Evolutionary conservation across 2,113 vertebrate species (phyloP), one percentile per base, ranked within the genome.

Genomic region (Rallus limicola): DNA sequence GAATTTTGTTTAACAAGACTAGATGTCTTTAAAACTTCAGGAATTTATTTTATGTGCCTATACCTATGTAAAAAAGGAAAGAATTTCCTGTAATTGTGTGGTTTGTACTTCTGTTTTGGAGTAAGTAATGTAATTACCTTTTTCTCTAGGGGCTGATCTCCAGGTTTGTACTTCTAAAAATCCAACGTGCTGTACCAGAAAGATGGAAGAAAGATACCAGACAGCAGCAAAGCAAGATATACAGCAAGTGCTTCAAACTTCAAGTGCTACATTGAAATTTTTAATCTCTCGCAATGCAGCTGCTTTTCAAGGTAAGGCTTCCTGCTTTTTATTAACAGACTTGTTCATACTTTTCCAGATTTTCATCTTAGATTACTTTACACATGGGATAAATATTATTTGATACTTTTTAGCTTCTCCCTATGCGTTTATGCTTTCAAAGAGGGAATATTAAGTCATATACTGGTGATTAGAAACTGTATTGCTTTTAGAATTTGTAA

Each of bases 161-260:
- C 99, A 99, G 94, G 98, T 99, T 74, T 99, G 99, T 91, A 60
- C 59, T 71, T 98, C 98, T 77, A 97, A 95, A 96, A 98, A 97
- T 88, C 77, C 97, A 85, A 98, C 98, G 7, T 99, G 99, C 88
- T 99, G 99, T 96, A 99, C 98, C 70, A 99, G 97, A 91, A 99
- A 98, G 96, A 98, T 99, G 98, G 99, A 99, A 95, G 98, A 99
- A 93, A 97, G 95, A 31, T 99, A 99, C 58, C 99, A 99, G 65
- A 48, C 95, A 70, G 98, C 98, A 10, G 98, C 98, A 52, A 98
- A 97, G 29, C 97, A 98, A 78, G 98, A 99, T 86, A 97, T 99
- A 92, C 98, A 98, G 93, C 98, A 98, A 95, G 97, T 98, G 11
- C 97, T 99, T 44, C 99, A 99, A 95, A 96, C 96, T 13, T 98